A percentile compares a stretch with the other conserved stretches of the same genome.
Conservation (phyloP, 1,140 invertebrate species). For the Zaprionus lachaisei region DNA sequence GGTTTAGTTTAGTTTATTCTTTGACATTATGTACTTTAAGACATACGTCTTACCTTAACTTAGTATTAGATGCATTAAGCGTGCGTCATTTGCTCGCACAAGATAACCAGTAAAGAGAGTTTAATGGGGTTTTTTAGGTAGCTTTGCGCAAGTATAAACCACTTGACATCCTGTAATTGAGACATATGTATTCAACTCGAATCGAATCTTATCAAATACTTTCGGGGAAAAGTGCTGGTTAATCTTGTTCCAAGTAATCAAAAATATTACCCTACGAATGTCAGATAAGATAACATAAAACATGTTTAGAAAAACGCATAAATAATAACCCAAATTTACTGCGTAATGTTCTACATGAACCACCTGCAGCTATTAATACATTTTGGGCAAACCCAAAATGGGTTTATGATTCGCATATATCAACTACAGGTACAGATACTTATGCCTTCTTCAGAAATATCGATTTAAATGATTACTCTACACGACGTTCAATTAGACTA, state of each 20-base stretch:
- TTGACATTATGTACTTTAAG: slow-evolving; percentile 12
- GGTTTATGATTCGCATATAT: slow-evolving; percentile 1
- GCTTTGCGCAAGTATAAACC: background rate
- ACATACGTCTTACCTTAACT: slow-evolving; percentile 18
- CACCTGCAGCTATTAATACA: background rate
- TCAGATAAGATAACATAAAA: background rate
- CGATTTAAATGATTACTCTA: background rate
- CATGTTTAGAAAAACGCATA: background rate
- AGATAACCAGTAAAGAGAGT: background rate
- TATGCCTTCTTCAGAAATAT: background rate
- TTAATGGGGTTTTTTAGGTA: slow-evolving; percentile 9
- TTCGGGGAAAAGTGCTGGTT: background rate
- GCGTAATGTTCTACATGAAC: background rate
- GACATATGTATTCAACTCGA: background rate
- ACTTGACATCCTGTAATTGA: background rate
- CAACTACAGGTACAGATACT: background rate
- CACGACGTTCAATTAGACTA: background rate
- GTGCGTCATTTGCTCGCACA: background rate
- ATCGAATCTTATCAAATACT: background rate
- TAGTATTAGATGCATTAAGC: background rate
- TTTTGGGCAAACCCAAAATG: background rate
- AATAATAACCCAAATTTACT: background rate
- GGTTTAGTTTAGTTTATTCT: background rate
- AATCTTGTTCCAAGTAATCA: background rate
- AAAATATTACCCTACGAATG: background rate